Percentiles rank a stretch among this genome's conserved stretches.
Conservation (phyloP, 2,888 invertebrate genomes). For the Tineola bisselliella region DNA sequence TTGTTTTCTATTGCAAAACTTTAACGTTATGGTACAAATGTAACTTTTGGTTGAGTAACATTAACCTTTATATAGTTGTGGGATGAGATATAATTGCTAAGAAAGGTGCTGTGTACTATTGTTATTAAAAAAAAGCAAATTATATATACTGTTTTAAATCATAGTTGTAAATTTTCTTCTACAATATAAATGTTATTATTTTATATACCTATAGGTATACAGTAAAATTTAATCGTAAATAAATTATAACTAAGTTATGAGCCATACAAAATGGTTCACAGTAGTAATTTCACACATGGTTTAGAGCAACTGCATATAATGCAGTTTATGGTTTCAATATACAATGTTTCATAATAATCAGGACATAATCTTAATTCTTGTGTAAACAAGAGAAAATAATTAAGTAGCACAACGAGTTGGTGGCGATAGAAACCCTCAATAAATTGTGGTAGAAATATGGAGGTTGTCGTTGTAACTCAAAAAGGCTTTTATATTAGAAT, state of each 20-base stretch:
- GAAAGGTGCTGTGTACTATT: too few relatives aligned
- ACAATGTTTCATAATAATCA: conserved; percentile 27
- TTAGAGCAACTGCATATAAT: background rate
- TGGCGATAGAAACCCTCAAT: conserved; percentile 36
- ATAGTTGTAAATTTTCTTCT: background rate
- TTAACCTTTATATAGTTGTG: background rate
- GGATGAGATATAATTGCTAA: background rate
- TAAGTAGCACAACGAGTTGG: conserved; percentile 27
- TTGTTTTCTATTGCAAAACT: conserved; percentile 59
- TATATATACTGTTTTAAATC: too few relatives aligned
- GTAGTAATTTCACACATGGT: background rate
- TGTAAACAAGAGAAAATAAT: conserved; percentile 54
- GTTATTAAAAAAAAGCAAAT: too few relatives aligned
- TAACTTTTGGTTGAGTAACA: background rate
- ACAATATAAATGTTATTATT: background rate
- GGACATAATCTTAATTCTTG: conserved; percentile 40
- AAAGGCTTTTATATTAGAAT: conserved; percentile 36
- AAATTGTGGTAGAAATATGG: conserved; percentile 41
- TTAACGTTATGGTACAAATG: conserved; percentile 29
- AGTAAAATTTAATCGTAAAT: too few relatives aligned
- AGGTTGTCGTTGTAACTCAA: conserved; percentile 44
- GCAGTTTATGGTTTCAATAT: conserved; percentile 13
- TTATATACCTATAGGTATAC: too few relatives aligned
- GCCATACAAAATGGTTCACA: background rate
- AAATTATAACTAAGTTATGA: too few relatives aligned